A percentile compares a stretch with the other conserved stretches of the same genome.
These are phyloP conservation scores for Himalopsyche tibetana DNA, from an alignment of 2,888 invertebrate species.

Conservation along the genomic window DNA sequence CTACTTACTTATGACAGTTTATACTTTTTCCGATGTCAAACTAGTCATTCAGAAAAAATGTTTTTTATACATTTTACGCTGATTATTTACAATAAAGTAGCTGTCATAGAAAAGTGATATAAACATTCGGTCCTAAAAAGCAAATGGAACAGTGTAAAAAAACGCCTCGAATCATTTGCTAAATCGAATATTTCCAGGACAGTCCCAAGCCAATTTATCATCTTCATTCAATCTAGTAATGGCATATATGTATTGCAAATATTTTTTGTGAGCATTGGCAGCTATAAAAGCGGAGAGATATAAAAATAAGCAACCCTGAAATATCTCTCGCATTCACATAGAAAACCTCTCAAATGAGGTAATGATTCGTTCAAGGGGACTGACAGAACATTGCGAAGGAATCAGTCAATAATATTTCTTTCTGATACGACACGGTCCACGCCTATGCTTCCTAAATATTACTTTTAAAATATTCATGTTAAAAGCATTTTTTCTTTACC, in stretches of 20 bases:
- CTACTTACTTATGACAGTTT: too few relatives aligned
- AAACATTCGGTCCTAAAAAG: neutral
- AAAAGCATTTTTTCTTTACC: too few relatives aligned
- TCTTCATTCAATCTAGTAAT: slow-evolving; percentile 34
- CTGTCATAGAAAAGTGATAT: neutral
- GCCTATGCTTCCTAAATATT: neutral
- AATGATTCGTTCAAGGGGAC: slow-evolving; percentile 17
- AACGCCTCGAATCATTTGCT: neutral
- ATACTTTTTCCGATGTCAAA: too few relatives aligned
- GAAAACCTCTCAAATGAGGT: slow-evolving; percentile 20
- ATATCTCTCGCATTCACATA: neutral
- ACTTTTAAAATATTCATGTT: too few relatives aligned
- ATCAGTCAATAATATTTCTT: slow-evolving; percentile 15
- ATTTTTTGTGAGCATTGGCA: slow-evolving; percentile 12
- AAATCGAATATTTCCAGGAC: slow-evolving; percentile 15
- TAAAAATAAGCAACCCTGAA: slow-evolving; percentile 15
- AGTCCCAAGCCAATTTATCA: slow-evolving; percentile 20
- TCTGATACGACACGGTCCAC: neutral
- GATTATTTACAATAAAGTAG: slow-evolving; percentile 22
- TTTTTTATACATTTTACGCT: neutral
- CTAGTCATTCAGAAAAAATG: too few relatives aligned
- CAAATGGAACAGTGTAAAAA: neutral
- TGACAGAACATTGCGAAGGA: neutral
- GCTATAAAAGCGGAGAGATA: neutral
- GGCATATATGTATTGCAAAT: slow-evolving; percentile 15